Base-by-base conservation (phyloP, 2,888 invertebrate genomes). In the Galeopsomyia nigrocyanea region DNA sequence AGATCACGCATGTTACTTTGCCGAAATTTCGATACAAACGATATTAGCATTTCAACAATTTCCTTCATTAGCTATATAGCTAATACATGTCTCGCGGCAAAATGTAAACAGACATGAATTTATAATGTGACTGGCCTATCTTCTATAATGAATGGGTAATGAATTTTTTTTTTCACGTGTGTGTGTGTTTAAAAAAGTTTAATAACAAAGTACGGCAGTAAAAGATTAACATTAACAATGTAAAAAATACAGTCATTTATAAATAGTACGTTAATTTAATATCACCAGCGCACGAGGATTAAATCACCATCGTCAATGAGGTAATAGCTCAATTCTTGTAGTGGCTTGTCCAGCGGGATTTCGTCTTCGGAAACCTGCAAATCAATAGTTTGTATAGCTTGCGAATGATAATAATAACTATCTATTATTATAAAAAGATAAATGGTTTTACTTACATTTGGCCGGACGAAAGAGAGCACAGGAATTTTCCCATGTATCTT, bases 251-350 rank as follows among this genome's bases (percentile, higher is more conserved):
- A 78, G 76, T 78, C 79, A 74, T 81, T 75, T 82, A 82, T 80
- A 79, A 82, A 82, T 81, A 80, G 79, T 77, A 66, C 76, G 78
- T 71, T 76, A 74, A 69, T 75, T 78, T 77, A 76, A 78, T 80
- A 83, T 87, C 85, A 87, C 89, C 90, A 92, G 80, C 90, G 90
- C 10, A 93, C 93, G 74, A 92, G 87, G 78, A 97, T 92, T 73
- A 89, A 91, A 87, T 97, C 96, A 73, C 94, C 94, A 80, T 93
- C 92, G 87, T 94, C 93, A 53, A 97, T 88, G 0, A 96, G 95
- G 87, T 92, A 97, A 85, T 92, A 95, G 62, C 92, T 91, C 55
- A 97, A 87, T 81, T 94, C 93, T 85, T 95, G 94, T 81, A 95
- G 91, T 73, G 92, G 92, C 83, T 96, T 95, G 77, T 96, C 94